These are phyloP conservation scores for Leptocoma aspasia DNA, from an alignment of 2,113 vertebrate species.

Conservation along the genomic window DNA sequence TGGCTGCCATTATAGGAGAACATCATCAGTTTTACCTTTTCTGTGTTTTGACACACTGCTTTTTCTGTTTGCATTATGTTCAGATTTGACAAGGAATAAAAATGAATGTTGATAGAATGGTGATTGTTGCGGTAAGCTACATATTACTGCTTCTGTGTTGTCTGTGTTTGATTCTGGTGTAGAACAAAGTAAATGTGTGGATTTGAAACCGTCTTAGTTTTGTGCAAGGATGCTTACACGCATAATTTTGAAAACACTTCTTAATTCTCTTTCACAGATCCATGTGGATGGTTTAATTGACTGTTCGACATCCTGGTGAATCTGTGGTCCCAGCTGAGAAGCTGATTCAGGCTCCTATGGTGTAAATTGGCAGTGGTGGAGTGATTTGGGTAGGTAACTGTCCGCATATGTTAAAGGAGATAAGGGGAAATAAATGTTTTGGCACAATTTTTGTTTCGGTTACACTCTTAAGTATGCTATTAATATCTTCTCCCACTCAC, in stretches of 20 bases:
- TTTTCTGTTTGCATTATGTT: background rate
- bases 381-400: constrained; percentile 26
- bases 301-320: background rate
- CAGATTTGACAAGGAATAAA: background rate
- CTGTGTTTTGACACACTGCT: background rate
- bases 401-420: background rate
- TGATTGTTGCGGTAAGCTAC: background rate
- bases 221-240: background rate
- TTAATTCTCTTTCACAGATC: constrained; percentile 38
- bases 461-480: background rate
- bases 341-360: background rate
- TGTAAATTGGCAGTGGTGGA: constrained; percentile 31
- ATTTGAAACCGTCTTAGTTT: background rate
- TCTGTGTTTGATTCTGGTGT: background rate
- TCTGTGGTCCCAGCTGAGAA: background rate
- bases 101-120: background rate
- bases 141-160: background rate
- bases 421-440: background rate
- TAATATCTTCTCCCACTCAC: background rate
- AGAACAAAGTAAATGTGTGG: background rate
- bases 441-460: background rate
- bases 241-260: background rate
- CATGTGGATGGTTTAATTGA: background rate
- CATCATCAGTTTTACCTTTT: background rate
- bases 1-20: background rate